Evolutionary conservation across 2,888 invertebrate species (phyloP).

Genomic region (Junonia oenone): DNA sequence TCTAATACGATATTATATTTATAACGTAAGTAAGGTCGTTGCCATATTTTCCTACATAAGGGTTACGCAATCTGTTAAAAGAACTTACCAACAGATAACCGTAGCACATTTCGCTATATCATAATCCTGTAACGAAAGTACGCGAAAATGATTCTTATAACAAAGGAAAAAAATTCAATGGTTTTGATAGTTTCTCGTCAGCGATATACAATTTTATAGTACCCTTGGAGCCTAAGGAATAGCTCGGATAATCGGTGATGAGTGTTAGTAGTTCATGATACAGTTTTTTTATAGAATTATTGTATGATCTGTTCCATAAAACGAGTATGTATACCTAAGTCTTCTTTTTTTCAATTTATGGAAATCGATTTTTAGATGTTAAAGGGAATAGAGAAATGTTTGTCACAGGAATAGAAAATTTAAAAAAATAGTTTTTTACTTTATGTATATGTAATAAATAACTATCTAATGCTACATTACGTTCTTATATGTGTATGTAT

Average conservation of each 20-base stretch:
- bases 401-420: no score
- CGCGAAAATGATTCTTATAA: background rate
- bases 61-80: constrained; percentile 26
- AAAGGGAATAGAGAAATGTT: no score
- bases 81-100: constrained; percentile 22
- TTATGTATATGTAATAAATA: no score
- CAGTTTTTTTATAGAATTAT: constrained; percentile 9
- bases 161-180: background rate
- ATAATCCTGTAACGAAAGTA: constrained; percentile 12
- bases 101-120: constrained; percentile 21
- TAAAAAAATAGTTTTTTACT: no score
- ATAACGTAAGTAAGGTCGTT: constrained; percentile 1
- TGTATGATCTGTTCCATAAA: constrained; percentile 3
- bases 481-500: no score
- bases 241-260: constrained; percentile 17
- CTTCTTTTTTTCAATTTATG: background rate
- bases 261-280: constrained; percentile 16
- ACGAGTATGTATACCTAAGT: background rate
- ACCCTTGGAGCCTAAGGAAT: constrained; percentile 14
- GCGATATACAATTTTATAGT: constrained; percentile 17
- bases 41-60: constrained; percentile 15
- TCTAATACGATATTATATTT: constrained; percentile 6
- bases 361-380: background rate
- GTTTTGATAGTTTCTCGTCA: background rate
- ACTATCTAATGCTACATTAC: no score